Conservation (phyloP, 1,140 invertebrate genomes). For the Penaeus vannamei region DNA sequence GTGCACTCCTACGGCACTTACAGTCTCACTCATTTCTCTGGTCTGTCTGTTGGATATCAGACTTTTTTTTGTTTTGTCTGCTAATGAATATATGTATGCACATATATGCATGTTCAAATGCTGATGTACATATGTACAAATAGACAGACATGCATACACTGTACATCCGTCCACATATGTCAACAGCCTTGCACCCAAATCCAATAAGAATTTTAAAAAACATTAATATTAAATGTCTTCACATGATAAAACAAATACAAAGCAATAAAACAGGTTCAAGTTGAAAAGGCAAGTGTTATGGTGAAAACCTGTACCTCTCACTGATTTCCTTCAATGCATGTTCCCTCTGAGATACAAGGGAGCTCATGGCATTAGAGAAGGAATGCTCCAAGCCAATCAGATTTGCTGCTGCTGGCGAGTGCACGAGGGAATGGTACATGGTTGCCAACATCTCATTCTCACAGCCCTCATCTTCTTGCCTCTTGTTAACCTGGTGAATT, state of each 20-base stretch:
- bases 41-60: conserved; percentile 76
- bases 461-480: conserved; percentile 44
- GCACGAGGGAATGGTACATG: conserved; percentile 55
- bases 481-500: conserved; percentile 30
- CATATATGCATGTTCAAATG: too few species aligned
- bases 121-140: too few species aligned
- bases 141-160: too few species aligned
- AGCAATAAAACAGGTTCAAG: neutral
- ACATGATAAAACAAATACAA: neutral
- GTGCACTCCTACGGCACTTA: conserved; percentile 73
- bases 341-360: conserved; percentile 50
- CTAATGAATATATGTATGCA: neutral
- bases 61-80: conserved; percentile 82
- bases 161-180: too few species aligned
- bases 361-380: conserved; percentile 48
- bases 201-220: too few species aligned
- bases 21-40: conserved; percentile 83
- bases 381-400: conserved; percentile 52
- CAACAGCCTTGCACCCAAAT: too few species aligned
- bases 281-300: neutral
- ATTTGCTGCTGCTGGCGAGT: conserved; percentile 40
- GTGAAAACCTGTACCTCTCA: conserved; percentile 34
- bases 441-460: conserved; percentile 55
- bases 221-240: neutral
- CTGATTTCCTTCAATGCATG: conserved; percentile 44